phyloP scores from a whole-genome alignment of 2,888 invertebrate genomes.

The Mythimna impura region DNA sequence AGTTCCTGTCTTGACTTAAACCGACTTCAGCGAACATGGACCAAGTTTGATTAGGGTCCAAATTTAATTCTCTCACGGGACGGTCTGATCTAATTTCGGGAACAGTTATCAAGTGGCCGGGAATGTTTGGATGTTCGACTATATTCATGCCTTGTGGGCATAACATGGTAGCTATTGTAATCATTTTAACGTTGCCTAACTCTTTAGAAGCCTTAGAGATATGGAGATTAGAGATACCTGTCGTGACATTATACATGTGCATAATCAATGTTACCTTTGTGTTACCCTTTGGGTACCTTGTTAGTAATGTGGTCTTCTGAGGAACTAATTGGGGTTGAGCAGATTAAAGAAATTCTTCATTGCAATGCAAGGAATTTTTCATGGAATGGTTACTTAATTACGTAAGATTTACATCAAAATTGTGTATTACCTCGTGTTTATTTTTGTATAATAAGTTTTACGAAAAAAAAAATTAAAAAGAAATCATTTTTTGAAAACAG shows the following conservation, averaged over 20 bases:
- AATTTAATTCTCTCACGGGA: constrained; percentile 80
- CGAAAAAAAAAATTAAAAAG: too few species aligned
- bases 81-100: constrained; percentile 77
- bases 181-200: constrained; percentile 35
- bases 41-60: constrained; percentile 83
- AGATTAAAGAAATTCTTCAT: background rate
- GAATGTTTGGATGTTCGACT: constrained; percentile 64
- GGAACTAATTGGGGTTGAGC: background rate
- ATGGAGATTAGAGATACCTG: background rate
- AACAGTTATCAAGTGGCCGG: constrained; percentile 77
- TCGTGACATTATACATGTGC: background rate
- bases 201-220: background rate
- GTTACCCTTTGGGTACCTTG: background rate
- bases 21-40: constrained; percentile 72
- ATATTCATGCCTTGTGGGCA: constrained; percentile 51
- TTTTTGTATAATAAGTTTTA: too few species aligned
- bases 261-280: background rate
- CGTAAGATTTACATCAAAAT: background rate
- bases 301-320: background rate
- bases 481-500: too few species aligned
- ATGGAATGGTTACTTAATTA: background rate
- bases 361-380: background rate
- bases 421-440: too few species aligned
- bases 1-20: constrained; percentile 65
- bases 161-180: constrained; percentile 31